Percentiles rank a stretch among this genome's conserved stretches.
These are phyloP conservation scores for Trisateles emortualis DNA, from an alignment of 2,888 invertebrate genomes.

Conservation along the genomic window DNA sequence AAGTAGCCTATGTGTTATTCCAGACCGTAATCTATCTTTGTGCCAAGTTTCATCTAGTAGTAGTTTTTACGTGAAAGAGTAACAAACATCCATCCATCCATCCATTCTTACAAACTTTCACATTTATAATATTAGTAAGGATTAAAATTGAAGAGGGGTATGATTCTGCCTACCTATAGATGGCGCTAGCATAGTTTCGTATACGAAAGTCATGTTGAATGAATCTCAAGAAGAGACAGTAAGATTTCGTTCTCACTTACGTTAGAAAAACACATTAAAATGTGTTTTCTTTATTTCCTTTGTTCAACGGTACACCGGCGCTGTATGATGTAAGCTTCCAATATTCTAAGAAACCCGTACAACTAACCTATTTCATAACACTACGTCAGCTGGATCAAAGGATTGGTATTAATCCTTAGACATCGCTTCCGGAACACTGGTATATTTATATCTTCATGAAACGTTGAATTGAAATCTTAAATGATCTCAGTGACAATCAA, in stretches of 20 bases:
- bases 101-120: too few relatives aligned
- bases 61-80: too few relatives aligned
- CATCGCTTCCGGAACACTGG: not conserved
- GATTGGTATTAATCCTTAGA: conserved; percentile 7
- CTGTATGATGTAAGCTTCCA: not conserved
- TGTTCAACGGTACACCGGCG: not conserved
- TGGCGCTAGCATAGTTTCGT: too few relatives aligned
- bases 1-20: too few relatives aligned
- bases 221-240: not conserved
- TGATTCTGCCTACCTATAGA: too few relatives aligned
- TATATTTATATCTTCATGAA: not conserved
- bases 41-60: too few relatives aligned
- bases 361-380: conserved; percentile 4
- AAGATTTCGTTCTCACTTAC: not conserved
- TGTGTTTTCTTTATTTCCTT: not conserved
- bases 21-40: too few relatives aligned
- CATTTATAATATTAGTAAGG: too few relatives aligned
- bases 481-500: not conserved
- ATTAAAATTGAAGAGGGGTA: too few relatives aligned
- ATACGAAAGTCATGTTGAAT: too few relatives aligned
- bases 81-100: too few relatives aligned
- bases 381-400: not conserved
- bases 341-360: conserved; percentile 3
- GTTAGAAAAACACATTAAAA: not conserved
- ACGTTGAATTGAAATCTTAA: not conserved